Conservation (phyloP, 2,888 invertebrate genomes). For the Drosophila algonquin region DNA sequence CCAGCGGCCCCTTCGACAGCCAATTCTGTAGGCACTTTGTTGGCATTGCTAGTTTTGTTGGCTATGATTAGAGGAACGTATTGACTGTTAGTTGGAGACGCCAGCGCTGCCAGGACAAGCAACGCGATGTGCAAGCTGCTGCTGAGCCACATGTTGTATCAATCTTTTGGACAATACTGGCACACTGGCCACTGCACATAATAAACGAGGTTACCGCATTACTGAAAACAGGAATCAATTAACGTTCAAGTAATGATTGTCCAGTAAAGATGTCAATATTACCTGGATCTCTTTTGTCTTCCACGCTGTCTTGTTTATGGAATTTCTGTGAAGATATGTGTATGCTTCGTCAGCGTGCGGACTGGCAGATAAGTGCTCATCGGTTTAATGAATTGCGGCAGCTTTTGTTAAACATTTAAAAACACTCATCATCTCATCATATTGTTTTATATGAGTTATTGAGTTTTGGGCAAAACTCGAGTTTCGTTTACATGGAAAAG, state of each 20-base stretch:
- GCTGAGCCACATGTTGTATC: conserved; percentile 37
- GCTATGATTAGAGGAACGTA: conserved; percentile 73
- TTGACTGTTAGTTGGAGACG: conserved; percentile 51
- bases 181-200: conserved; percentile 34
- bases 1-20: conserved; percentile 26
- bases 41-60: conserved; percentile 60
- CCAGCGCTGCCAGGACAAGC: conserved; percentile 29
- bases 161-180: conserved; percentile 7
- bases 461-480: too few species aligned
- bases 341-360: neutral
- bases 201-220: conserved; percentile 31
- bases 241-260: neutral
- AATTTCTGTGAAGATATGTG: conserved; percentile 28
- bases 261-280: neutral
- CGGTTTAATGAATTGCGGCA: neutral
- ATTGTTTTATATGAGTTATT: neutral
- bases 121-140: conserved; percentile 31
- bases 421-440: neutral
- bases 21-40: conserved; percentile 78
- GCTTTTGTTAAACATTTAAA: conserved; percentile 4
- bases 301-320: conserved; percentile 37
- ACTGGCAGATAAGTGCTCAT: neutral
- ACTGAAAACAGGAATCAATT: conserved; percentile 1
- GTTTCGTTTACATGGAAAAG: too few species aligned
- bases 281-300: conserved; percentile 21